Evolutionary conservation across 2,888 invertebrate species (phyloP).

Genomic region (Drosophila sordidula): DNA sequence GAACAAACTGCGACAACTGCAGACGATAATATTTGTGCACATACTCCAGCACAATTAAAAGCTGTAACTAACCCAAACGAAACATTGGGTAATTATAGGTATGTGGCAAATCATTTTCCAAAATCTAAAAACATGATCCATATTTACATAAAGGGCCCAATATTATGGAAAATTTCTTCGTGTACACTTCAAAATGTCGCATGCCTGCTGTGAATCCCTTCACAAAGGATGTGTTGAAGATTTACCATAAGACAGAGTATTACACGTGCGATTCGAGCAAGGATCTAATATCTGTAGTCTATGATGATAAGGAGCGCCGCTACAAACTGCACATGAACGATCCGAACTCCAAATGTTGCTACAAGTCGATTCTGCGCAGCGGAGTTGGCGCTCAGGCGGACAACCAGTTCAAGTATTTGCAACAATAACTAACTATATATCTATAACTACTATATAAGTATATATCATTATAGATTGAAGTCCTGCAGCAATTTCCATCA

Average conservation of each 20-base stretch:
- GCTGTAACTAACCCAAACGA: not conserved
- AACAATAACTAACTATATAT: not conserved
- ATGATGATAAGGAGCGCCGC: constrained; percentile 49
- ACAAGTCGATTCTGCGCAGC: constrained; percentile 75
- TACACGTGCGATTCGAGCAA: constrained; percentile 85
- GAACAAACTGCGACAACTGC: not conserved
- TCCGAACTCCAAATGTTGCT: constrained; percentile 76
- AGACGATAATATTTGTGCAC: not conserved
- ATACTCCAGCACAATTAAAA: not conserved
- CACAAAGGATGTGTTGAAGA: constrained; percentile 85
- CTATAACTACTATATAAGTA: too few species aligned
- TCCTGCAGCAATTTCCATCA: constrained; percentile 68
- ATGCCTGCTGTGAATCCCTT: constrained; percentile 88
- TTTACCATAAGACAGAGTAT: constrained; percentile 86
- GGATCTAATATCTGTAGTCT: constrained; percentile 73
- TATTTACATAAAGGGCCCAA: constrained; percentile 8
- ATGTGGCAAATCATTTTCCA: not conserved
- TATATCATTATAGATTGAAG: constrained; percentile 54
- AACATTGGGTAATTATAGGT: constrained; percentile 18
- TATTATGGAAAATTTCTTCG: constrained; percentile 71
- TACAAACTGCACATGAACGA: constrained; percentile 72
- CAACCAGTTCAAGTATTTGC: constrained; percentile 68
- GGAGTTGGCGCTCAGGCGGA: constrained; percentile 73
- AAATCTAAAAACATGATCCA: not conserved
- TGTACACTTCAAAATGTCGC: constrained; percentile 87